Conservation (phyloP, 2,113 vertebrate genomes). For the Mesocricetus auratus region DNA sequence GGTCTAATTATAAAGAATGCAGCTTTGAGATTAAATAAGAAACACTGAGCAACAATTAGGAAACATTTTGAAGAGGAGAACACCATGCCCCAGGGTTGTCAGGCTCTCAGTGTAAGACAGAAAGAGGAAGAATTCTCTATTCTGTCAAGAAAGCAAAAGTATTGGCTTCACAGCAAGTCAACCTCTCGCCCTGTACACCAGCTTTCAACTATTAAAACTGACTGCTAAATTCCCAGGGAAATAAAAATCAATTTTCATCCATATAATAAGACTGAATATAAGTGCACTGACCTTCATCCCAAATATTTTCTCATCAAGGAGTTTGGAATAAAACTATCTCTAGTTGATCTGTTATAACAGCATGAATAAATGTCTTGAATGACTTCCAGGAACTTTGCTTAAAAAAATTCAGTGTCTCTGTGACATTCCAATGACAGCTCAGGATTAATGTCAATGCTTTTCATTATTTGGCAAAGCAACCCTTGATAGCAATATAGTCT, state of each 20-base stretch:
- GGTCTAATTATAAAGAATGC: constrained; percentile 76
- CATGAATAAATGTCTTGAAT: constrained; percentile 69
- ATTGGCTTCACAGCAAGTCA: constrained; percentile 40
- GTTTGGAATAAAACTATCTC: constrained; percentile 58
- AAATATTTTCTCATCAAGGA: constrained; percentile 75
- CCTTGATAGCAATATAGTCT: background rate
- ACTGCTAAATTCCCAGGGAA: constrained; percentile 75
- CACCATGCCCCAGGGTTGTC: background rate
- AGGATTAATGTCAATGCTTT: constrained; percentile 36
- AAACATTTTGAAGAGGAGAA: constrained; percentile 68
- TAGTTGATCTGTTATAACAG: constrained; percentile 40
- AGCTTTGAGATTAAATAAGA: constrained; percentile 63
- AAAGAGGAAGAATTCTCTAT: constrained; percentile 62
- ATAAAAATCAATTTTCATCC: constrained; percentile 66
- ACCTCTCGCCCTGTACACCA: constrained; percentile 64
- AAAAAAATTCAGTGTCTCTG: constrained; percentile 16
- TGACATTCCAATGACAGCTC: constrained; percentile 15
- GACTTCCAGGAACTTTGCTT: constrained; percentile 67
- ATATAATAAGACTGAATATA: constrained; percentile 69
- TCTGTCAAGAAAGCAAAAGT: constrained; percentile 75
- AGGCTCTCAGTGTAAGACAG: constrained; percentile 61
- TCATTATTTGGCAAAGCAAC: constrained; percentile 64
- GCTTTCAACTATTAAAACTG: constrained; percentile 67
- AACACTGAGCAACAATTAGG: constrained; percentile 66
- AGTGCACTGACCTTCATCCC: constrained; percentile 65